Conservation (phyloP, 2,113 vertebrate species). For the Zootoca vivipara region DNA sequence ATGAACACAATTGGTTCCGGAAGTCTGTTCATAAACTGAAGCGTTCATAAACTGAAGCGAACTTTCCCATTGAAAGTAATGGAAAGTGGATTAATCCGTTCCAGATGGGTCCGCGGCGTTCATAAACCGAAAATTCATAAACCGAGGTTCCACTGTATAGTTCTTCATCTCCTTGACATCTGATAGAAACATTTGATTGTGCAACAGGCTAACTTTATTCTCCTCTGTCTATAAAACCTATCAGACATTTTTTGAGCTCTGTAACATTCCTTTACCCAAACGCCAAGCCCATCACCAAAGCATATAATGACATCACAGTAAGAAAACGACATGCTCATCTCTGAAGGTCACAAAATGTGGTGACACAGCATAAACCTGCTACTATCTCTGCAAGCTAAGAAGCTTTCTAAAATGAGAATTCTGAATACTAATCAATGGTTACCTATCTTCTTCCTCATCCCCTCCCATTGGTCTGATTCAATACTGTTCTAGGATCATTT, state of each 20-base stretch:
- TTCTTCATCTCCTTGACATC: no score
- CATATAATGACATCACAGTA: no score
- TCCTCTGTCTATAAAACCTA: neutral
- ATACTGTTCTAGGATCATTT: neutral
- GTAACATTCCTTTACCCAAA: fast-evolving
- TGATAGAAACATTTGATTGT: neutral
- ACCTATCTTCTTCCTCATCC: no score
- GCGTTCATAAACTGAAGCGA: no score
- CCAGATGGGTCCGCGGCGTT: no score
- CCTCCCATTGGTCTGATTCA: neutral
- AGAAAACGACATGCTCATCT: neutral
- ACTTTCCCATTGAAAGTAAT: no score
- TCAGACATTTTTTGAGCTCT: neutral
- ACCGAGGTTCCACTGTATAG: no score
- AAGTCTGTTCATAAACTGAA: no score
- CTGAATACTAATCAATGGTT: neutral
- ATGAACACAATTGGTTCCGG: no score
- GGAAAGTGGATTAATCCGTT: no score
- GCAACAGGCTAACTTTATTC: neutral
- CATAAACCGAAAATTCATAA: no score
- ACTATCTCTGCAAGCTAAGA: neutral
- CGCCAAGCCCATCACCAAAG: neutral
- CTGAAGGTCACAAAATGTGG: neutral
- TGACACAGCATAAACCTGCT: neutral
- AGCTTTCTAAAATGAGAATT: neutral